Evolutionary conservation across 2,797 vertebrate species (phyloP), one percentile per base, ranked within the genome.

Genomic region (Microchirus variegatus): DNA sequence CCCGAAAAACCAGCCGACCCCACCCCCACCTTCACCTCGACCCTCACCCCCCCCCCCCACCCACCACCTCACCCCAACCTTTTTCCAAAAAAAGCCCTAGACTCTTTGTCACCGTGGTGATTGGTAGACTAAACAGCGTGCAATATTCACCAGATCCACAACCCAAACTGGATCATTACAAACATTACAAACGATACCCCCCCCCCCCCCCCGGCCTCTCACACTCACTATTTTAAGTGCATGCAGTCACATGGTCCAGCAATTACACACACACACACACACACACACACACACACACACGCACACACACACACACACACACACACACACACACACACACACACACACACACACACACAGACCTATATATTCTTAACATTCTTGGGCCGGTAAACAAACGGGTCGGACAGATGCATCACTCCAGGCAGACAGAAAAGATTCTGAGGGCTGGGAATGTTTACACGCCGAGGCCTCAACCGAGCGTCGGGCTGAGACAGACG

Each of bases 71-170:
- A 31, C 26, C 31, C 26, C 26, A 3, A 26, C 3, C 26, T 5
- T 31, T 31, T 31, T 31, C 31, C 5, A 4, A 15, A 5, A 15
- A n/a, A 67, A 48, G 38, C 70, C 73, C 92, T 90, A 96, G 96
- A 96, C 96, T 95, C 90, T 87, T 84, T 62, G 96, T 96, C 95
- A 96, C 95, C 94, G 91, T 81, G 74, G 70, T 95, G 95, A 96
- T 95, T 88, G 87, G 94, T 96, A 97, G 95, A 96, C 96, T 96
- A 97, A 97, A 97, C 96, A 97, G 91, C 83, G 7, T 58, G 80
- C 89, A 93, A 89, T 82, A 85, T 76, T 92, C 91, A 90, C 89
- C 91, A 91, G 90, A 88, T 77, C 84, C 82, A 71, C 80, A 55
- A 58, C 71, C 78, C 78, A n/a, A n/a, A 54, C 76, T 55, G 85